These are phyloP conservation scores for Desmophyllum pertusum DNA, from an alignment of 92 coral and sea anemone species.

Conservation along the genomic window DNA sequence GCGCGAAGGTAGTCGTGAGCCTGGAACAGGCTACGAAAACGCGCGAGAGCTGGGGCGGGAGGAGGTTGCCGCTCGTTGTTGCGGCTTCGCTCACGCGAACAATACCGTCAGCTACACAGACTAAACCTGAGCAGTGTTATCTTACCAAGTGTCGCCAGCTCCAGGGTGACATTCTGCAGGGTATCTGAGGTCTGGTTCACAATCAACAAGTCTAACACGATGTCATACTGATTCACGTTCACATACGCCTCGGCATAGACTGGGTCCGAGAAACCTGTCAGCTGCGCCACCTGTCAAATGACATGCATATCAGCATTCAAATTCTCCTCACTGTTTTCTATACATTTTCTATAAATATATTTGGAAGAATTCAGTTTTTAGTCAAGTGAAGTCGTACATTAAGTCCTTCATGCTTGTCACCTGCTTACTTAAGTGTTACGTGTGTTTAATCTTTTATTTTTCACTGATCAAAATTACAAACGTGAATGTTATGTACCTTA, in stretches of 20 bases:
- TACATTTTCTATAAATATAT: not conserved
- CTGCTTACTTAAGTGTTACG: not conserved
- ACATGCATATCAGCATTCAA: not conserved
- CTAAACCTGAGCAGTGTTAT: too few relatives aligned
- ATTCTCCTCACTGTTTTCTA: not conserved
- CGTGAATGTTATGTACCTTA: slow-evolving; percentile 67
- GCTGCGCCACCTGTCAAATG: slow-evolving; percentile 83
- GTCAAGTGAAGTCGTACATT: not conserved
- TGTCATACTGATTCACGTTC: slow-evolving; percentile 98
- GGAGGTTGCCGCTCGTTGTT: too few relatives aligned
- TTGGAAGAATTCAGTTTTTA: not conserved
- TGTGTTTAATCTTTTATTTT: not conserved
- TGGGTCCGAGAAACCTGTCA: slow-evolving; percentile 99
- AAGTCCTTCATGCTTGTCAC: not conserved
- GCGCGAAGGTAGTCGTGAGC: too few relatives aligned
- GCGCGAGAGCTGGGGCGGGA: too few relatives aligned
- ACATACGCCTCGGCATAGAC: slow-evolving; percentile 99
- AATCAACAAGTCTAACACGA: slow-evolving; percentile 94
- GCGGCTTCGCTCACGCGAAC: too few relatives aligned
- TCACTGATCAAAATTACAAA: too few relatives aligned
- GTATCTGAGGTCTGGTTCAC: slow-evolving; percentile 99
- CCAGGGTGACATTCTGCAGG: slow-evolving; percentile 91
- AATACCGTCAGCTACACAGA: too few relatives aligned
- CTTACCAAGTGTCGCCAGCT: slow-evolving; percentile 97
- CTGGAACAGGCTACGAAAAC: too few relatives aligned